Conservation (phyloP, 2,113 vertebrate genomes). For the Anarrhichthys ocellatus region DNA sequence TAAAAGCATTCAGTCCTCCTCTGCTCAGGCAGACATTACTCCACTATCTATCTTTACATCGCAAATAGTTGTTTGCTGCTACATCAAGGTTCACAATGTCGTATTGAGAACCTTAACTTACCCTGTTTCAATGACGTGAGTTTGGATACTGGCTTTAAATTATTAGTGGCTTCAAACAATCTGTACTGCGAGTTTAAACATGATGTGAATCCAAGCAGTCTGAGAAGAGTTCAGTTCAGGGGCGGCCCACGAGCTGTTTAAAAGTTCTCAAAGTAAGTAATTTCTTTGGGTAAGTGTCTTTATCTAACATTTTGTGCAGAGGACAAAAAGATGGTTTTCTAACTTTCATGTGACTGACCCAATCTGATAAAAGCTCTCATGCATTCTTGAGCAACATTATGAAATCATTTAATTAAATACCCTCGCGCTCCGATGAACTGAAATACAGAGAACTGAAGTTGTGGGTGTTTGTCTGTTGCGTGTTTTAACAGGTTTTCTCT, state of each 20-base stretch:
- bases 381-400: neutral
- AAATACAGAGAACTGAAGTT: neutral
- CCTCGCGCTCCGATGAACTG: no score
- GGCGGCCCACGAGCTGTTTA: no score
- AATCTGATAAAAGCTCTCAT: neutral
- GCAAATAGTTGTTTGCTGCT: no score
- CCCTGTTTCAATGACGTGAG: no score
- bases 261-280: neutral
- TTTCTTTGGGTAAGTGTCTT: neutral
- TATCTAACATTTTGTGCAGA: neutral
- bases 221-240: neutral
- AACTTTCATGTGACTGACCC: neutral
- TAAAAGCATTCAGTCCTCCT: no score
- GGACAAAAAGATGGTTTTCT: neutral
- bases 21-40: no score
- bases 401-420: neutral
- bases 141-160: no score
- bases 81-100: no score
- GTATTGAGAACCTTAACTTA: no score
- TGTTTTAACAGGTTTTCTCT: neutral
- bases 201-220: neutral
- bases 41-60: no score
- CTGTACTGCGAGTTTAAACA: neutral
- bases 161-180: neutral
- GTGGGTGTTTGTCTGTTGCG: neutral